Percentiles rank a stretch among this genome's conserved stretches.
These are phyloP conservation scores for Hestina assimilis DNA, from an alignment of 1,140 invertebrate species.

Conservation along the genomic window DNA sequence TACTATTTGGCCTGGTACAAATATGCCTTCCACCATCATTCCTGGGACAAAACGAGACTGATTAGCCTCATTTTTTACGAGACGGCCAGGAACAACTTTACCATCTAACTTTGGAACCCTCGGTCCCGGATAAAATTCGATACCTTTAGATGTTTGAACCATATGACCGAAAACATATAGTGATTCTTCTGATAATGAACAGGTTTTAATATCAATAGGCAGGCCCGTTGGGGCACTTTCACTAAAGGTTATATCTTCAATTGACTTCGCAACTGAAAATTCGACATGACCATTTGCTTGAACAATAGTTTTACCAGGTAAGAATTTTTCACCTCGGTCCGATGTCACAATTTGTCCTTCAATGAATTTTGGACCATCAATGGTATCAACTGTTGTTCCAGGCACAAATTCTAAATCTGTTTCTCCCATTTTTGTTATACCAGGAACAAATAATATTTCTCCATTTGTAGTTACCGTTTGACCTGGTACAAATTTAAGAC, in stretches of 20 bases:
- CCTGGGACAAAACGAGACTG: conserved; percentile 85
- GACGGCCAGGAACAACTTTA: conserved; percentile 83
- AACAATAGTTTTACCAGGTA: conserved; percentile 80
- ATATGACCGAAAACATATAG: conserved; percentile 84
- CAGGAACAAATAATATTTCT: conserved; percentile 78
- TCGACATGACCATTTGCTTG: conserved; percentile 76
- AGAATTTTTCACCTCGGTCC: conserved; percentile 79
- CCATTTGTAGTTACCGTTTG: conserved; percentile 80
- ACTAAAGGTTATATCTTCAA: conserved; percentile 79
- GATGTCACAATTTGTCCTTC: conserved; percentile 83
- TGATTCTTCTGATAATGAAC: conserved; percentile 74
- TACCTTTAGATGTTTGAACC: conserved; percentile 82
- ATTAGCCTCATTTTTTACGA: conserved; percentile 80
- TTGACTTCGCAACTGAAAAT: conserved; percentile 80
- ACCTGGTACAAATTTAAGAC: conserved; percentile 83
- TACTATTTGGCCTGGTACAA: conserved; percentile 85
- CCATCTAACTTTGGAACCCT: conserved; percentile 71
- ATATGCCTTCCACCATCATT: conserved; percentile 82
- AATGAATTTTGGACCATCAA: conserved; percentile 82
- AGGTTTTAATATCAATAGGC: conserved; percentile 80
- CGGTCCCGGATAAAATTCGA: conserved; percentile 85
- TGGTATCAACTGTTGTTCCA: conserved; percentile 83
- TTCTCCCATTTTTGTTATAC: conserved; percentile 68
- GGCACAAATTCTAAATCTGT: conserved; percentile 80
- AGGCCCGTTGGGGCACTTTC: conserved; percentile 78